These are phyloP conservation scores for Nasua narica DNA, from an alignment of 2,797 vertebrate genomes.

Conservation along the genomic window DNA sequence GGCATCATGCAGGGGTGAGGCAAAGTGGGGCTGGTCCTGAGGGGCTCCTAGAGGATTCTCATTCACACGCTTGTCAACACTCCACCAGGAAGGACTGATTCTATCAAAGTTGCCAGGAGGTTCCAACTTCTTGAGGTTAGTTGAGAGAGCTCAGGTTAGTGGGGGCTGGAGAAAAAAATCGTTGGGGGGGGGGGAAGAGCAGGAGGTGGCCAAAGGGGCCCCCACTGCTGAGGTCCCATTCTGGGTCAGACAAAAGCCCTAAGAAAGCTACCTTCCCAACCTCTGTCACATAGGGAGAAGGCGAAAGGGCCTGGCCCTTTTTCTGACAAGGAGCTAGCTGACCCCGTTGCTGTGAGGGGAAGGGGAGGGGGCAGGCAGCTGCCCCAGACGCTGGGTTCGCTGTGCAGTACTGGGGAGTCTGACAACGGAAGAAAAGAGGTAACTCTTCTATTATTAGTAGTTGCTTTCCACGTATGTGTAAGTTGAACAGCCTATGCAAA, in stretches of 20 bases:
- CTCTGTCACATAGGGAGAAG: constrained; percentile 50
- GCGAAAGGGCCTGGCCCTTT: background rate
- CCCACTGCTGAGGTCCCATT: background rate
- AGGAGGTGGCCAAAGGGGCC: background rate
- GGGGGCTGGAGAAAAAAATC: background rate
- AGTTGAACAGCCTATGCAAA: background rate
- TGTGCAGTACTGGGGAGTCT: background rate
- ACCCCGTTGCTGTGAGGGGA: background rate
- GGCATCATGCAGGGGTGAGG: background rate
- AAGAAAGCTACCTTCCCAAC: constrained; percentile 55
- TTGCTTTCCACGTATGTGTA: background rate
- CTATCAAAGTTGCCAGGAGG: background rate
- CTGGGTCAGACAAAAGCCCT: constrained; percentile 55
- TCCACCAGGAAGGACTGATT: background rate
- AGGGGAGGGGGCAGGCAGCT: background rate
- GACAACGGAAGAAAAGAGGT: background rate
- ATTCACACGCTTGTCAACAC: background rate
- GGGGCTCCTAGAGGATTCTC: background rate
- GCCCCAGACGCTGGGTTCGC: accelerated
- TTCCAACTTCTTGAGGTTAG: background rate
- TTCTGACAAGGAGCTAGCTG: background rate
- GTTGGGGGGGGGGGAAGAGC: background rate
- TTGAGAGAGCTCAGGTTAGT: background rate
- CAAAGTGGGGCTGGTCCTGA: background rate
- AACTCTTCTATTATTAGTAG: background rate